Conservation (phyloP, 2,797 vertebrate species). For the Dendrocincla fuliginosa region DNA sequence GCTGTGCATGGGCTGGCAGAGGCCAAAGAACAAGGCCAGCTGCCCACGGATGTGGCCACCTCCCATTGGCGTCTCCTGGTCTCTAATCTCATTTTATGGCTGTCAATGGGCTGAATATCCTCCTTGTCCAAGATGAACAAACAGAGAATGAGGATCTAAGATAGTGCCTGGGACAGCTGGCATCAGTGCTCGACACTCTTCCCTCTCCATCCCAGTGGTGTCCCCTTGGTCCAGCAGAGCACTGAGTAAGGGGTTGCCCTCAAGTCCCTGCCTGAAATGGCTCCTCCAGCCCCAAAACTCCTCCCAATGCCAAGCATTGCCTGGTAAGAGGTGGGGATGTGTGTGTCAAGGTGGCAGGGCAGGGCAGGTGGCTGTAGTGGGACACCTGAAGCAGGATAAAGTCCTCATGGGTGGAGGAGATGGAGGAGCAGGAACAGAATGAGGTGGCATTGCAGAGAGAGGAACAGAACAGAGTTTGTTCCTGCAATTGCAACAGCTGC, state of each 20-base stretch:
- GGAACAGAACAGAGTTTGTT: not conserved
- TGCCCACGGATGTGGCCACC: conserved; percentile 30
- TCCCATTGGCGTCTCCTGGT: conserved; percentile 26
- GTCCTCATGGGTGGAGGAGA: not conserved
- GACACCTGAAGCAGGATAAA: not conserved
- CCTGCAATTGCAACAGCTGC: not conserved
- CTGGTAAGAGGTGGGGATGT: not conserved
- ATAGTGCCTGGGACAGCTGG: conserved; percentile 69
- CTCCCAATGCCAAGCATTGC: fast-evolving
- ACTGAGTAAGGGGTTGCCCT: not conserved
- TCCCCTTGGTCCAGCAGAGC: fast-evolving
- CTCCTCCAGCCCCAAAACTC: not conserved
- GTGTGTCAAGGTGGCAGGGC: not conserved
- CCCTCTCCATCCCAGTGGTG: not conserved
- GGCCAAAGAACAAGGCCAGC: conserved; percentile 77
- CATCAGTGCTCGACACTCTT: not conserved
- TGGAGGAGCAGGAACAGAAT: not conserved
- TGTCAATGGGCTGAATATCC: conserved; percentile 64
- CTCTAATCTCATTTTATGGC: conserved; percentile 76
- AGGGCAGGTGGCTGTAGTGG: not conserved
- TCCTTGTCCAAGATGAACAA: conserved; percentile 72
- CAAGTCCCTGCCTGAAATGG: fast-evolving
- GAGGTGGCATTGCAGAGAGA: not conserved
- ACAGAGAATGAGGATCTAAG: conserved; percentile 70
- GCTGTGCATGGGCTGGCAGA: not conserved